Base-by-base conservation (phyloP, 2,797 vertebrate species). In the Tolypeutes matacus region DNA sequence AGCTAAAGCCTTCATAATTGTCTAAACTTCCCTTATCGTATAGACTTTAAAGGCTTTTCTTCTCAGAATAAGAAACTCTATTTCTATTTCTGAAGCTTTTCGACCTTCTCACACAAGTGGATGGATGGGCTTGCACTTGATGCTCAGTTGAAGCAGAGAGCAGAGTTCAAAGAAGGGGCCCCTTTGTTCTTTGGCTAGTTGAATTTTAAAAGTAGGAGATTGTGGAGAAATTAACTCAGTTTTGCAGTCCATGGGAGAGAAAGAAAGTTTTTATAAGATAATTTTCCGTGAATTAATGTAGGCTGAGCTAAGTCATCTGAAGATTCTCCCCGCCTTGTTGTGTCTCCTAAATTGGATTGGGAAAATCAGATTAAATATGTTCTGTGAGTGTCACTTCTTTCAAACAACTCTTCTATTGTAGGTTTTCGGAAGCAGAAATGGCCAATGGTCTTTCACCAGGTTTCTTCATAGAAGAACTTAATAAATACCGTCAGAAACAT, bases 401-500 rank as follows among this genome's bases (percentile, higher is more conserved):
- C 53, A 92, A 73, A 82, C 49, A 51, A 80, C 58, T 86, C 53
- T 97, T 95, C 25, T 42, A 1, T 95, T 78, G 31, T 81, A 97
- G 97, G 77, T 80, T 58, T 46, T 58, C 56, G 36, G 51, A 70
- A 67, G 72, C 42, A 76, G 46, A 95, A 85, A 97, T 97, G 97
- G 96, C 93, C 25, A 56, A 1, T 46, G 17, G 34, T 72, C 36
- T 21, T 81, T 29, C 5, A n/a, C 12, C 14, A 23, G 80, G 85
- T 25, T 76, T 56, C 23, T 97, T 0, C 62, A 89, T 97, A 67
- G 36, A 7, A 1, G 91, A 42, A 89, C 67, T 98, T 95, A 98
- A 98, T 95, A 76, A 0, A 8, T 94, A 98, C 88, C 6, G 94
- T 51, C 98, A 98, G 60, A 94, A 0, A 60, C 4, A n/a, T 0